A percentile compares a stretch with the other conserved stretches of the same genome.
Conservation (phyloP, 2,888 invertebrate species). For the Corythucha ciliata region DNA sequence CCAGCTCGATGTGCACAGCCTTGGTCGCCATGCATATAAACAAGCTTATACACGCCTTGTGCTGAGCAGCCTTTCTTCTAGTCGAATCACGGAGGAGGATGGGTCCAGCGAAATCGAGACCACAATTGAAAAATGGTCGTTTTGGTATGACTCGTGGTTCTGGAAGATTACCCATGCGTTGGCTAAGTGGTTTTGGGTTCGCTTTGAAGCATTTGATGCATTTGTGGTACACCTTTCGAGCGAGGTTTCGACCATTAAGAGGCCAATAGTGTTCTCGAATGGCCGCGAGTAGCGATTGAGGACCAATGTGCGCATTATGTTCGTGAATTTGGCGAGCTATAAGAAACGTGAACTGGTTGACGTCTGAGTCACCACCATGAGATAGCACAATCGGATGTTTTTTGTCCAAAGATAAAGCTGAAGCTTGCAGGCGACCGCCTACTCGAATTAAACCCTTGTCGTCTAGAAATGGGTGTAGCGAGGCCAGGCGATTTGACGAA, state of each 20-base stretch:
- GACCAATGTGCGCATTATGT: constrained; percentile 25
- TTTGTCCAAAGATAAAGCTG: too few species aligned
- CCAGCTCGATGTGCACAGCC: constrained; percentile 14
- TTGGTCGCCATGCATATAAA: constrained; percentile 15
- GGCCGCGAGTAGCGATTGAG: constrained; percentile 29
- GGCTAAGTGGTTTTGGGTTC: neutral
- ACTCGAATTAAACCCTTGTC: too few species aligned
- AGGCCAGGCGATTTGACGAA: too few species aligned
- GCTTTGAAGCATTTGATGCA: constrained; percentile 22
- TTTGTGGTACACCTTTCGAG: constrained; percentile 24
- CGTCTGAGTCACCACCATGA: too few species aligned
- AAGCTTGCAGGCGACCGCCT: too few species aligned
- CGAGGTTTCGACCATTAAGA: constrained; percentile 28
- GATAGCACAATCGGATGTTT: too few species aligned
- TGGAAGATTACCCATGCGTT: constrained; percentile 14
- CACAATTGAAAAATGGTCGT: constrained; percentile 2
- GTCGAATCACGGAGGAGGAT: neutral
- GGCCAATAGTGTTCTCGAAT: constrained; percentile 33
- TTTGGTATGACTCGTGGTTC: neutral
- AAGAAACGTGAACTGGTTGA: too few species aligned
- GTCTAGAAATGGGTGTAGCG: too few species aligned
- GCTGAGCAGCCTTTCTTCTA: neutral
- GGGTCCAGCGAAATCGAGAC: constrained; percentile 17
- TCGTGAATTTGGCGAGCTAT: constrained; percentile 22
- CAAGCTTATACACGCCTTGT: constrained; percentile 6